Base-by-base conservation (phyloP, 2,797 vertebrate species). In the Chelon auratus region DNA sequence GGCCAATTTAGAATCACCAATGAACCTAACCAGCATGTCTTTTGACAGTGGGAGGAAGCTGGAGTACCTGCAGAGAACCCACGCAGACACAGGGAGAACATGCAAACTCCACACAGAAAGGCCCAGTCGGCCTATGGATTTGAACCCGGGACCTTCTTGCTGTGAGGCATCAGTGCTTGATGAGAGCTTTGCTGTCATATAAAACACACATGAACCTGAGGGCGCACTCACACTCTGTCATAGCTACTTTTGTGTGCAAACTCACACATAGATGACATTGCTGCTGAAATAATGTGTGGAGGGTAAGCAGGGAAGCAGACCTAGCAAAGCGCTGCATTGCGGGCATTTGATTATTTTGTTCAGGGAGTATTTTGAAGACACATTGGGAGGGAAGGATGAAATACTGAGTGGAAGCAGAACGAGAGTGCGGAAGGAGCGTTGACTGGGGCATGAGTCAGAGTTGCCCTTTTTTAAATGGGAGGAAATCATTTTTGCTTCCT, bases 281-380 rank as follows among this genome's bases (percentile, higher is more conserved):
- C 69, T 56, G 68, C 80, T 78, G 64, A 81, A 66, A 82, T 66
- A 78, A 76, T 80, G 56, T 76, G 57, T 78, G 43, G 43, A 66
- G 78, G 71, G 84, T 81, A 77, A 81, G 58, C 72, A 69, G 43
- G 12, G 50, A 58, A 50, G 37, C 45, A 60, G 62, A 81, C 66
- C 62, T 81, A 81, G 72, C 76, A 85, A 77, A 71, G 62, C 61
- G 56, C 72, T 68, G 72, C 64, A 80, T 82, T 9, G 11, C 67
- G 84, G 87, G 84, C 42, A 78, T 73, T 73, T 75, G 62, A 86
- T 81, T 84, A 82, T 77, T 74, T 68, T 43, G 58, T 64, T 50
- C 14, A n/a, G 24, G 40, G 36, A 70, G 65, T 47, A 48, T 80
- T 81, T 74, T 55, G 56, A 72, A 75, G 17, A 74, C 22, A 62